phyloP scores from a whole-genome alignment of 2,888 invertebrate genomes.

The Muschampia plurimacula region DNA sequence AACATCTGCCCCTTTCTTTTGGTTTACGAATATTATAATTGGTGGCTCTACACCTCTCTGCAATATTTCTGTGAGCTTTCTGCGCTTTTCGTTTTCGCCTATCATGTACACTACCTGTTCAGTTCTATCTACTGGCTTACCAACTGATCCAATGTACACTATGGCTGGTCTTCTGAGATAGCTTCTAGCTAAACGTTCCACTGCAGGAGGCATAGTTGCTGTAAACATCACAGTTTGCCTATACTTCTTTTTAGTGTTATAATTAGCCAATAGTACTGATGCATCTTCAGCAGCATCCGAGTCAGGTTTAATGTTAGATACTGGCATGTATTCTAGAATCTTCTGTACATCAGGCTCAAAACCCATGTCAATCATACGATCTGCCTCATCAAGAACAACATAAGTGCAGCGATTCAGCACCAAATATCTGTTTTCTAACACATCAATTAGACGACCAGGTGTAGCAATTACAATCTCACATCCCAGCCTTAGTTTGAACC shows the following conservation, averaged over 20 bases:
- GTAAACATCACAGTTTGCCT: constrained; percentile 99
- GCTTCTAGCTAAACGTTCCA: constrained; percentile 97
- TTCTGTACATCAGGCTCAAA: constrained; percentile 99
- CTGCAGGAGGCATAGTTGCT: constrained; percentile 99
- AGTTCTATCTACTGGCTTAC: constrained; percentile 98
- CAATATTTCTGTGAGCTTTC: constrained; percentile 97
- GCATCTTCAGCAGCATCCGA: constrained; percentile 99
- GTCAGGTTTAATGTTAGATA: constrained; percentile 98
- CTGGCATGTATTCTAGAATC: constrained; percentile 99
- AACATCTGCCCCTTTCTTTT: constrained; percentile 99
- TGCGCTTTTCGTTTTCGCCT: constrained; percentile 97
- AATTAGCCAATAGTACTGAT: constrained; percentile 95
- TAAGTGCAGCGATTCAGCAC: constrained; percentile 99
- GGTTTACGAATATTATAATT: constrained; percentile 99
- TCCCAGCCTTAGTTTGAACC: constrained; percentile 97
- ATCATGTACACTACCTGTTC: constrained; percentile 99
- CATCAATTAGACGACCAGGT: constrained; percentile 99
- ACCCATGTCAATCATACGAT: constrained; percentile 99
- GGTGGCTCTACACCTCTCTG: constrained; percentile 96
- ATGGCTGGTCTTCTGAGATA: constrained; percentile 98
- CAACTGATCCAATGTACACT: constrained; percentile 98
- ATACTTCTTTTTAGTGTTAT: constrained; percentile 98
- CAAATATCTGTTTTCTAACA: constrained; percentile 98
- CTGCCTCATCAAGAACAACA: constrained; percentile 98
- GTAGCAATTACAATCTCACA: constrained; percentile 99